Conservation (phyloP, 2,797 vertebrate species). For the Scyliorhinus canicula region DNA sequence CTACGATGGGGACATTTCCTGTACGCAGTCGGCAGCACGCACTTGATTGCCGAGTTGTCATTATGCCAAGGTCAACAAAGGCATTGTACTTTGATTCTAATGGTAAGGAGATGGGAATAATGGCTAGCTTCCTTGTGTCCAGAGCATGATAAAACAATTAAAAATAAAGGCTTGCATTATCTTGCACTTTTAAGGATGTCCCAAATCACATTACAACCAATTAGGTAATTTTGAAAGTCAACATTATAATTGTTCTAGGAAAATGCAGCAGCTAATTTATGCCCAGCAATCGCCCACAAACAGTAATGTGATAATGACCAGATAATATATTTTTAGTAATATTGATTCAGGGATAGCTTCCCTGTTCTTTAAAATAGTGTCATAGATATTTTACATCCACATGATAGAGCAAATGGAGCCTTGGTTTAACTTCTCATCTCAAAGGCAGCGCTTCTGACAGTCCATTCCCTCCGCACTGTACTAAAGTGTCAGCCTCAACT, state of each 20-base stretch:
- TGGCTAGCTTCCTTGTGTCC: not conserved
- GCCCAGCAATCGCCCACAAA: not conserved
- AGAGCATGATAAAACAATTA: not conserved
- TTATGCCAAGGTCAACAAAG: not conserved
- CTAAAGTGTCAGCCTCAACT: not conserved
- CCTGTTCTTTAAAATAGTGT: not conserved
- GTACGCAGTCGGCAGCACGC: not conserved
- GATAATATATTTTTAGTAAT: not conserved
- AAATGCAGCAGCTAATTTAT: not conserved
- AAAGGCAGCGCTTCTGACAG: not conserved
- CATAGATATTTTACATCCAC: not conserved
- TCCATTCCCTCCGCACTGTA: not conserved
- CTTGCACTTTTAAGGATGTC: not conserved
- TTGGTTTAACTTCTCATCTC: not conserved
- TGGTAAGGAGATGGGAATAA: not conserved
- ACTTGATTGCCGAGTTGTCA: not conserved
- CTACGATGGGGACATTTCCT: too few relatives aligned
- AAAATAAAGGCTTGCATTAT: not conserved
- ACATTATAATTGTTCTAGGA: not conserved
- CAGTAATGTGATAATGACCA: not conserved
- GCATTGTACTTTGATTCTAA: not conserved
- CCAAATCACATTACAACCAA: not conserved
- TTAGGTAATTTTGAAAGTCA: not conserved
- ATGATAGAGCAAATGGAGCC: not conserved
- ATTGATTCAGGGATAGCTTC: not conserved